phyloP scores from a whole-genome alignment of 92 coral and sea anemone genomes.

The Epizoanthus scotinus region DNA sequence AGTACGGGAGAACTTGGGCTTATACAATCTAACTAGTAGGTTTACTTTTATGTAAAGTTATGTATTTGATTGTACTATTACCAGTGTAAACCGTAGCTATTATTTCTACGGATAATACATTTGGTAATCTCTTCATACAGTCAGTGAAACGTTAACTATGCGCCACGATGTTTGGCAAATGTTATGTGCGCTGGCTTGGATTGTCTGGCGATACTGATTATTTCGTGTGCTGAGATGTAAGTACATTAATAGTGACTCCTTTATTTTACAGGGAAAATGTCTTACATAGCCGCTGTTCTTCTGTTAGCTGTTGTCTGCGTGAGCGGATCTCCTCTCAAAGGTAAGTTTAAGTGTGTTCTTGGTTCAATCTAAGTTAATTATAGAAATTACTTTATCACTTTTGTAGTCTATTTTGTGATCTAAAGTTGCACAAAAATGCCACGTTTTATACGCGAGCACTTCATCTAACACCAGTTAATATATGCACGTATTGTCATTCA shows the following conservation, averaged over 20 bases:
- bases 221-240: too few relatives aligned
- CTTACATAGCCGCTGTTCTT: slow-evolving; percentile 64
- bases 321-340: slow-evolving; percentile 79
- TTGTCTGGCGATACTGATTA: too few relatives aligned
- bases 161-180: too few relatives aligned
- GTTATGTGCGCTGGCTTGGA: too few relatives aligned
- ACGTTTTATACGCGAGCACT: neutral
- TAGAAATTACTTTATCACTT: neutral
- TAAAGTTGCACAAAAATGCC: neutral
- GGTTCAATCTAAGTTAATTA: neutral
- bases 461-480: neutral
- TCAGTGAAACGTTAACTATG: too few relatives aligned
- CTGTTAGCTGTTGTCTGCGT: slow-evolving; percentile 89
- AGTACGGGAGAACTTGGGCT: slow-evolving; percentile 5
- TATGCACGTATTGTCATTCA: neutral
- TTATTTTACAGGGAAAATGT: slow-evolving; percentile 65
- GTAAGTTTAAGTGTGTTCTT: slow-evolving; percentile 41
- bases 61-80: neutral
- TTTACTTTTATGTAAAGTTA: neutral
- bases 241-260: neutral
- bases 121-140: too few relatives aligned
- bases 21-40: neutral
- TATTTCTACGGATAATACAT: too few relatives aligned
- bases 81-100: neutral
- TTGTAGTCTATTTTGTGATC: neutral